Evolutionary conservation across 2,888 invertebrate species (phyloP).

Genomic region (Aspidapion aeneum): DNA sequence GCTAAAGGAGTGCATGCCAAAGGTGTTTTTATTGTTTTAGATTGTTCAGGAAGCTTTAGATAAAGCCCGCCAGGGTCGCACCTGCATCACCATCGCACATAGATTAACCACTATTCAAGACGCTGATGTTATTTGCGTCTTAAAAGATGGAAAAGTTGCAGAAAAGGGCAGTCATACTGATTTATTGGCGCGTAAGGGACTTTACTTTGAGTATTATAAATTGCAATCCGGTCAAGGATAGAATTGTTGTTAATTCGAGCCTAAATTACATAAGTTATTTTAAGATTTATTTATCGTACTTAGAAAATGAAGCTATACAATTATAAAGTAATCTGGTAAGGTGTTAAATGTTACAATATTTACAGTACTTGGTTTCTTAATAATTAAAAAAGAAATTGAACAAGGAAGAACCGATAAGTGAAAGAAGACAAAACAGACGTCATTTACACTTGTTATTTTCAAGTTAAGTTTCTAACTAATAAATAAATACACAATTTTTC

Average conservation of each 20-base stretch:
- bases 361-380: background rate
- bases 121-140: conserved; percentile 72
- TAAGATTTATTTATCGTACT: no score
- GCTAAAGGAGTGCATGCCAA: no score
- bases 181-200: conserved; percentile 59
- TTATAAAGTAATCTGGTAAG: no score
- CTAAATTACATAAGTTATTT: no score
- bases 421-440: no score
- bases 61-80: conserved; percentile 73
- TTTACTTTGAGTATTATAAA: conserved; percentile 58
- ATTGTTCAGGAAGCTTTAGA: conserved; percentile 86
- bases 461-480: no score
- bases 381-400: no score
- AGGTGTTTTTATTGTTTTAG: conserved; percentile 44
- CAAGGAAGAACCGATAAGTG: no score
- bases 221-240: conserved; percentile 32
- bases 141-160: conserved; percentile 63
- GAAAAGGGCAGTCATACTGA: conserved; percentile 70
- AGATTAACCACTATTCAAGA: conserved; percentile 80
- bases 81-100: conserved; percentile 85
- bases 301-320: no score
- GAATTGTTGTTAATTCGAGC: background rate
- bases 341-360: no score
- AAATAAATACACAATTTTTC: no score
- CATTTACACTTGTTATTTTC: no score